These are phyloP conservation scores for Phoxinus dragarum DNA, from an alignment of 2,797 vertebrate species.

Conservation along the genomic window DNA sequence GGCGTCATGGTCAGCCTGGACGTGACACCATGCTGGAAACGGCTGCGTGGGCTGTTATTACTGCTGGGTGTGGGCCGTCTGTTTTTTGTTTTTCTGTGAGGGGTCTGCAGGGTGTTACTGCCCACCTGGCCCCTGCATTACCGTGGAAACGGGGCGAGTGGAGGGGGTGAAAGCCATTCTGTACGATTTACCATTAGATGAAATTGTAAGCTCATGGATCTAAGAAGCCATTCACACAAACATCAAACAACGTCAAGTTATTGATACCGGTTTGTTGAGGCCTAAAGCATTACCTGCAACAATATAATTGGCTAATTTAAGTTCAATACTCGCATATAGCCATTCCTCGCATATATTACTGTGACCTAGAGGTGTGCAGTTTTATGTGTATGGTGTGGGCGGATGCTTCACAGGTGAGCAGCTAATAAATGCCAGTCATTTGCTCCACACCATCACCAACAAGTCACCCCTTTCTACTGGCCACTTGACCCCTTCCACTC, in stretches of 20 bases:
- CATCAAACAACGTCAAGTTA: neutral
- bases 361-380: neutral
- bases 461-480: neutral
- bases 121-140: slow-evolving; percentile 57
- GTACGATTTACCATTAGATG: neutral
- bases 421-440: slow-evolving; percentile 6
- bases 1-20: neutral
- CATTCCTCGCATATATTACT: neutral
- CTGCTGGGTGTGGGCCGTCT: slow-evolving; percentile 45
- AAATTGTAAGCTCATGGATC: neutral
- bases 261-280: neutral
- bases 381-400: slow-evolving; percentile 3
- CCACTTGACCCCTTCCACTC: neutral
- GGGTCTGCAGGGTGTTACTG: slow-evolving; percentile 52
- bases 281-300: neutral
- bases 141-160: slow-evolving; percentile 44
- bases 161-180: neutral
- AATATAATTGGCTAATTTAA: neutral
- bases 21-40: slow-evolving; percentile 39
- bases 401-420: neutral
- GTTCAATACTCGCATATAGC: neutral
- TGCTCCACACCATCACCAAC: neutral
- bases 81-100: slow-evolving; percentile 64
- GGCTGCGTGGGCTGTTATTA: slow-evolving; percentile 50
- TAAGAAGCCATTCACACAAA: neutral